Percentiles rank a stretch among this genome's conserved stretches.
Conservation (phyloP, 2,113 vertebrate genomes). For the Peromyscus californicus region DNA sequence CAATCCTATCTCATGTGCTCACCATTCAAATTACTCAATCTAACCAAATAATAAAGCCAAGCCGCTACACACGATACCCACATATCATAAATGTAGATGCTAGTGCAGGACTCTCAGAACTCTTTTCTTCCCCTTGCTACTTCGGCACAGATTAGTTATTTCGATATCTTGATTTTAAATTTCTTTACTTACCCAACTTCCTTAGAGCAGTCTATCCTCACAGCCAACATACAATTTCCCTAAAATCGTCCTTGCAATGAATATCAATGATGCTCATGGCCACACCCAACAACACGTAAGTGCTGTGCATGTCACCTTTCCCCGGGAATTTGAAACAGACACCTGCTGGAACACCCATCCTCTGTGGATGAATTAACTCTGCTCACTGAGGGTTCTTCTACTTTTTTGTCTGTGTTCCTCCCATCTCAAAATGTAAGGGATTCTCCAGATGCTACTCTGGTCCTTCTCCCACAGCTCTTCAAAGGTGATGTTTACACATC, state of each 20-base stretch:
- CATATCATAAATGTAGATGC: not conserved
- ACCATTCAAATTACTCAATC: not conserved
- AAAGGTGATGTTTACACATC: not conserved
- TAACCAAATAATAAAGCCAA: slow-evolving; percentile 18
- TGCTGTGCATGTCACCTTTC: not conserved
- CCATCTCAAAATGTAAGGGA: not conserved
- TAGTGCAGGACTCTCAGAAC: not conserved
- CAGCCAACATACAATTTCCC: not conserved
- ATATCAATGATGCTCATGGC: not conserved
- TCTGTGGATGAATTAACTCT: not conserved
- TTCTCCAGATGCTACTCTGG: not conserved
- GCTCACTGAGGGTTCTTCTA: not conserved
- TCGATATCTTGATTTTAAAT: slow-evolving; percentile 21
- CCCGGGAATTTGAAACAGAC: not conserved
- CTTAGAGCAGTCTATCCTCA: not conserved
- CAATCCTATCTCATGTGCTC: not conserved
- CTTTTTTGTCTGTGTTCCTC: not conserved
- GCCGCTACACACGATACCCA: not conserved
- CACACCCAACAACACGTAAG: not conserved
- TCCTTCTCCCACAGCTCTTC: not conserved
- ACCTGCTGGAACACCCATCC: not conserved
- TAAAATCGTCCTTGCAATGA: not conserved
- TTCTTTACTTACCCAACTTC: not conserved
- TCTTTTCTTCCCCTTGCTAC: not conserved
- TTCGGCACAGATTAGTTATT: not conserved